Conservation (phyloP, 2,888 invertebrate species). For the Phortica magna region DNA sequence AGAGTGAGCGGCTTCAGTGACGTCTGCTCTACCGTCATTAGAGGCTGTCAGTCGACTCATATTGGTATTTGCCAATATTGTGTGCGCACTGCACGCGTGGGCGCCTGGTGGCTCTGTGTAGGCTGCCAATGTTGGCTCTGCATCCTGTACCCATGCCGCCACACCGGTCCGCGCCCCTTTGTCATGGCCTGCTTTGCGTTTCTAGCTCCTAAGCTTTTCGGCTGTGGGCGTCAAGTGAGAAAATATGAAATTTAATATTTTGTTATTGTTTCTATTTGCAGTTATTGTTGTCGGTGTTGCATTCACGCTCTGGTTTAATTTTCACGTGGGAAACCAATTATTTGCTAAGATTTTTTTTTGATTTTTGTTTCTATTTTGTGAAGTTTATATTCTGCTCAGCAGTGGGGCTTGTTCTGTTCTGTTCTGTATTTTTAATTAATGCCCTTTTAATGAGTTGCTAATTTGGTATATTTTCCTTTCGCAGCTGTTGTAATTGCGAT, state of each 20-base stretch:
- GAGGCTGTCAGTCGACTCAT: background rate
- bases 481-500: constrained; percentile 2
- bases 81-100: background rate
- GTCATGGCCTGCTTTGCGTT: background rate
- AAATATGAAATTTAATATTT: constrained; percentile 13
- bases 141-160: constrained; percentile 9
- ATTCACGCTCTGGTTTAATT: constrained; percentile 11
- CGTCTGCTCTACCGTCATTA: background rate
- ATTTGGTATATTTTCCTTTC: constrained; percentile 6
- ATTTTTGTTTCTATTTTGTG: constrained; percentile 9
- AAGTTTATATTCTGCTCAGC: background rate
- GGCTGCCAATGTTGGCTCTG: constrained; percentile 1
- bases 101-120: constrained; percentile 10
- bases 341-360: constrained; percentile 26
- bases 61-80: constrained; percentile 8
- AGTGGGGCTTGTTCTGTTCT: background rate
- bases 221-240: constrained; percentile 20
- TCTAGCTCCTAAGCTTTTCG: background rate
- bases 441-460: constrained; percentile 33
- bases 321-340: constrained; percentile 35
- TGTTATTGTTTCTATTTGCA: background rate
- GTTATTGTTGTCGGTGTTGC: constrained; percentile 10
- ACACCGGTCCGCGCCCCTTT: background rate
- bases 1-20: background rate
- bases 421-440: constrained; percentile 34